Evolutionary conservation across 2,113 vertebrate species (phyloP), one percentile per base, ranked within the genome.

Genomic region (Spheniscus mendiculus): DNA sequence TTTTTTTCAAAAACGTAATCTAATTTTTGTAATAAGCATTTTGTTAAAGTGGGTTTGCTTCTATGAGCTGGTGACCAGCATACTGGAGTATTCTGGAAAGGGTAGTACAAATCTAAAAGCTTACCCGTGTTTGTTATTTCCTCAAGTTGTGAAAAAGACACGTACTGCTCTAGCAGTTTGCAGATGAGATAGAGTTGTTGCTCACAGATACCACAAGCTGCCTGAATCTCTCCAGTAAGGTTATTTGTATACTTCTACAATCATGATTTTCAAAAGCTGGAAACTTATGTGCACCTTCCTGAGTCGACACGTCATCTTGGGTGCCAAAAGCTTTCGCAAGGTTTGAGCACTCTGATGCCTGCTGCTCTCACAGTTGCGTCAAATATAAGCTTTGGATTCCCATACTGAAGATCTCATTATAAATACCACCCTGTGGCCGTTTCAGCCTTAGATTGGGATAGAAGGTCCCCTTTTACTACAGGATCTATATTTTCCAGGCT

Each of bases 291-390:
- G n/a, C 21, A 21, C 27, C 30, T 76, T 44, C 55, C 47, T 42
- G 26, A 71, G 56, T 47, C 0, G 1, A 50, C 36, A 4, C 1
- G 0, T 73, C 36, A 8, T 59, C 79, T 52, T 36, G 58, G 3
- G 30, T 49, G 27, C 45, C 21, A 10, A 30, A 74, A 82, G 59
- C 50, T 87, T 72, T 65, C 1, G 0, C 34, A 65, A 56, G 27
- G 16, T 59, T 52, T 52, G 61, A 44, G 55, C 1, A 0, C 40
- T 45, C 72, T 26, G 14, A 27, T 45, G 26, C 18, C 38, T 72
- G 32, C 70, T 69, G 38, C 69, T 56, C 18, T 52, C 69, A 55
- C 45, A 25, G 49, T 8, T 21, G 13, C 49, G 49, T 65, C 59
- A 49, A 11, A 36, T 18, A 40, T 0, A 50, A 66, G 5, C 29